Evolutionary conservation across 2,797 vertebrate genomes (phyloP).

Genomic region (Sarcoramphus papa): DNA sequence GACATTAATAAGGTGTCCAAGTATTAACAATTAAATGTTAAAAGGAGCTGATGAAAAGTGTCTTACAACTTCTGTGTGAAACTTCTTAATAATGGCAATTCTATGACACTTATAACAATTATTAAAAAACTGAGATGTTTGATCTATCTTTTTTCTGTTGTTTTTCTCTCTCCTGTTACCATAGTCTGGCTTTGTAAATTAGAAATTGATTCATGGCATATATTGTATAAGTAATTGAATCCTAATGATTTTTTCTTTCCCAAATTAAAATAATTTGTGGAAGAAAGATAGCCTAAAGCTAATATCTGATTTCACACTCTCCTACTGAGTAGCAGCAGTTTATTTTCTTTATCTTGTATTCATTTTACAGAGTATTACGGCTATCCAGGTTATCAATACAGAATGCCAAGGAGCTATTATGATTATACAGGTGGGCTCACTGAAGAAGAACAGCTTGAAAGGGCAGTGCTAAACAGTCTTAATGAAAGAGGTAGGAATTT

Average conservation of each 20-base stretch:
- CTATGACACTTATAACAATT: background rate
- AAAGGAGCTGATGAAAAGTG: background rate
- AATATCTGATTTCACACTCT: background rate
- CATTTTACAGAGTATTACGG: slow-evolving; percentile 46
- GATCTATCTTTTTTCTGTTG: background rate
- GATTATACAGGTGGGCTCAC: slow-evolving; percentile 81
- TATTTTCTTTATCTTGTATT: background rate
- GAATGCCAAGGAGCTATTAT: slow-evolving; percentile 48
- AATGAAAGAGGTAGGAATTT: slow-evolving; percentile 78
- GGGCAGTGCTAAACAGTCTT: slow-evolving; percentile 85
- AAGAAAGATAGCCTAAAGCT: background rate
- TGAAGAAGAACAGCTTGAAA: slow-evolving; percentile 87
- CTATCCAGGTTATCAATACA: background rate
- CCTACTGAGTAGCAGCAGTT: background rate
- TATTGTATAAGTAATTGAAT: background rate
- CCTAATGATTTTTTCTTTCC: background rate
- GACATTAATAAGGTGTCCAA: background rate
- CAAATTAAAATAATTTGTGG: background rate
- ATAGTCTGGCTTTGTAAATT: background rate
- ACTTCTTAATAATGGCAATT: background rate
- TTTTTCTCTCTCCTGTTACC: background rate
- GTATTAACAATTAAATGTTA: background rate
- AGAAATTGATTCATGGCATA: background rate
- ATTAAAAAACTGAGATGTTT: background rate
- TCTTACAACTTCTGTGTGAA: background rate